Conservation (phyloP, 2,797 vertebrate genomes). For the Sebastes oblongus region DNA sequence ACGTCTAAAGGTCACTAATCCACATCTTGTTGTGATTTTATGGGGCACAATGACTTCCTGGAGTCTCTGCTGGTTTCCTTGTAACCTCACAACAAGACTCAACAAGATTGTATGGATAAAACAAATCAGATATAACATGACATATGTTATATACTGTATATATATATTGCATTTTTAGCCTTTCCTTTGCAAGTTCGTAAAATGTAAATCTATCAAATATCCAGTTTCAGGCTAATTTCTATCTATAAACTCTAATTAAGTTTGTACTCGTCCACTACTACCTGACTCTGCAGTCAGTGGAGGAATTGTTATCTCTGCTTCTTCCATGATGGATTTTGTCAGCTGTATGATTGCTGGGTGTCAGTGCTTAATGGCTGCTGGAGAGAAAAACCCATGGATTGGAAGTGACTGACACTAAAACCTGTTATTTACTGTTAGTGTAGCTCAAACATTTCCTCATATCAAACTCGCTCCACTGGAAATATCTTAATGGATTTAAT, state of each 20-base stretch:
- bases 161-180: background rate
- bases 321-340: constrained; percentile 39
- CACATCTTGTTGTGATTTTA: background rate
- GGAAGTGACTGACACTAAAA: constrained; percentile 18
- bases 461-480: constrained; percentile 6
- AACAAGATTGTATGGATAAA: background rate
- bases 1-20: background rate
- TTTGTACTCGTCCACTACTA: background rate
- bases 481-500: constrained; percentile 9
- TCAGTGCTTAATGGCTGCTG: constrained; percentile 14
- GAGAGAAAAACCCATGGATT: background rate
- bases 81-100: background rate
- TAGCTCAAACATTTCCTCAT: background rate
- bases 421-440: constrained; percentile 5
- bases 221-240: background rate
- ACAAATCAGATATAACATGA: too few species aligned
- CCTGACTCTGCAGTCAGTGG: constrained; percentile 7
- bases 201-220: background rate
- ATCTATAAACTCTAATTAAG: background rate
- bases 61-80: background rate
- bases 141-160: too few species aligned
- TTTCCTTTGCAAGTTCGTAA: background rate
- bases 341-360: constrained; percentile 22
- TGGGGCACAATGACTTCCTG: background rate
- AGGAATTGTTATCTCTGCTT: constrained; percentile 4